These are phyloP conservation scores for Malurus alboscapulatus DNA, from an alignment of 2,113 vertebrate genomes.

Conservation along the genomic window DNA sequence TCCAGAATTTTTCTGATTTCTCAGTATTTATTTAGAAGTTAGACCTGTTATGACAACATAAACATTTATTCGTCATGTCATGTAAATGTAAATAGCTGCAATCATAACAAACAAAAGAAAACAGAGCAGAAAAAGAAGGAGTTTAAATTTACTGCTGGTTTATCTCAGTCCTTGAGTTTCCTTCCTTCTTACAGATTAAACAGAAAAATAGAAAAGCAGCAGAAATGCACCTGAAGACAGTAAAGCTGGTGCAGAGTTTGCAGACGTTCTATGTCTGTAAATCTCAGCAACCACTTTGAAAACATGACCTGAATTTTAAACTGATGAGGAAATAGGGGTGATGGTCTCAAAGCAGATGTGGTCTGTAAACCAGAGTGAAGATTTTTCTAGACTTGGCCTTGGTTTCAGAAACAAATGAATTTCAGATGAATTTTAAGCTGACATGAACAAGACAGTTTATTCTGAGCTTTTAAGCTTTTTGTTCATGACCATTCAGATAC, in stretches of 20 bases:
- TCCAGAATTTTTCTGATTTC: not conserved
- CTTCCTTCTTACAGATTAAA: not conserved
- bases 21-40: not conserved
- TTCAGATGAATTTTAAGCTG: not conserved
- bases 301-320: not conserved
- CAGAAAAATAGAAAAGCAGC: not conserved
- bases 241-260: not conserved
- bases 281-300: not conserved
- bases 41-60: not conserved
- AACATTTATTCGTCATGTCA: not conserved
- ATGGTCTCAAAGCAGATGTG: not conserved
- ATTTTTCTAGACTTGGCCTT: not conserved
- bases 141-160: not conserved
- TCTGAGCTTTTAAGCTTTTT: not conserved
- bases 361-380: not conserved
- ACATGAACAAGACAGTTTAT: not conserved
- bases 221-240: not conserved
- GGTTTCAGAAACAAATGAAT: not conserved
- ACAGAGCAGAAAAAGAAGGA: rapidly evolving
- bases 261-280: not conserved
- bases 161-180: not conserved
- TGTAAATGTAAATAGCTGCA: not conserved
- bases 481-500: not conserved
- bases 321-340: not conserved
- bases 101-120: not conserved